phyloP scores from a whole-genome alignment of 2,888 invertebrate genomes.

The Drosophila lutescens region DNA sequence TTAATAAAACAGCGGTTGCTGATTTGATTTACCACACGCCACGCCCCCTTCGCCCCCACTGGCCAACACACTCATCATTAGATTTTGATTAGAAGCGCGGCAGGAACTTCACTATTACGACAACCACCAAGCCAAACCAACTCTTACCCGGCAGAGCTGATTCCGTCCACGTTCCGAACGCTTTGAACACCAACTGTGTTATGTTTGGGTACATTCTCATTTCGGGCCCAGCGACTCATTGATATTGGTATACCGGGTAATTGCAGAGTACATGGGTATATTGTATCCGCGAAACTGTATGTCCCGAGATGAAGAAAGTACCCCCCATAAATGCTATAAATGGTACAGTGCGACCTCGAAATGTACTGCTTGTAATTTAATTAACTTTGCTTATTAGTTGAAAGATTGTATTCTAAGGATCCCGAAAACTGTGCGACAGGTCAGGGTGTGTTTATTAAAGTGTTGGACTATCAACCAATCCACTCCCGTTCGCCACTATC shows the following conservation, averaged over 20 bases:
- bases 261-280: slow-evolving; percentile 1
- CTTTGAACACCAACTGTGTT: slow-evolving; percentile 29
- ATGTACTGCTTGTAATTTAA: too few species aligned
- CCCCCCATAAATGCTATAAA: neutral
- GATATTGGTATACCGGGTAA: slow-evolving; percentile 34
- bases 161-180: slow-evolving; percentile 13
- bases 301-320: neutral
- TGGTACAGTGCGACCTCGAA: too few species aligned
- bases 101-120: slow-evolving; percentile 5
- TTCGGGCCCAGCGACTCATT: slow-evolving; percentile 28
- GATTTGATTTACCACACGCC: slow-evolving; percentile 8
- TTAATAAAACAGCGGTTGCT: slow-evolving; percentile 1
- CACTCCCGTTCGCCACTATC: neutral
- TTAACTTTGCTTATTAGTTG: too few species aligned
- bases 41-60: slow-evolving; percentile 1
- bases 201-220: slow-evolving; percentile 24
- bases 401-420: too few species aligned
- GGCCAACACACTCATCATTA: slow-evolving; percentile 1
- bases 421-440: too few species aligned
- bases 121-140: neutral
- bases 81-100: slow-evolving; percentile 19
- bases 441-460: neutral
- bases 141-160: slow-evolving; percentile 32
- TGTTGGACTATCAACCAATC: neutral
- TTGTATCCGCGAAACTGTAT: neutral